Evolutionary conservation across 2,113 vertebrate species (phyloP), one percentile per base, ranked within the genome.

Genomic region (Thymallus thymallus): DNA sequence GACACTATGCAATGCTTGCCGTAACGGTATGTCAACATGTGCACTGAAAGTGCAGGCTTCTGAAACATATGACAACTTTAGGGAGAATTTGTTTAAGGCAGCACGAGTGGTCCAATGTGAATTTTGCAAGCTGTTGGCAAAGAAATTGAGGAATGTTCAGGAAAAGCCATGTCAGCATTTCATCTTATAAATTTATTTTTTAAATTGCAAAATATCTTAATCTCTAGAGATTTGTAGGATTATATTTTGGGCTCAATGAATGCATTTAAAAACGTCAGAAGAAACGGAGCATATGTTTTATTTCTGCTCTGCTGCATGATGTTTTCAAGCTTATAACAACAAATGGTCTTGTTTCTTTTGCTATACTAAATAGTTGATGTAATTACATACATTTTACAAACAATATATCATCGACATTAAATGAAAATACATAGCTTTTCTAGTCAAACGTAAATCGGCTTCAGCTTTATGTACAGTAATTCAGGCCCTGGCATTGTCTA

Each of bases 181-280:
- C 12, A 45, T 68, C 66, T 68, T 10, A 68, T 14, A 68, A 68
- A 20, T 68, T 45, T 45, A 68, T 45, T 35, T 68, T 68, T 68
- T 45, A 10, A 23, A 23, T 29, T 45, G 10, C n/a, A 24, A 67
- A 45, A 23, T 66, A 35, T 41, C 16, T 66, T 35, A 66, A 66
- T 30, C 64, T 66, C 64, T 18, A 20, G 14, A 66, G 64, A 18
- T 66, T 2, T 18, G 14, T 6, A 20, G 30, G 64, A 66, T 66
- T 66, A 66, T 66, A 18, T 66, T 30, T 65, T 13, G 63, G 63
- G 26, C 26, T 26, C 26, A 26, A 26, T 26, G 26, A 26, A 26
- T 26, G 26, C 26, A 26, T 26, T 26, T 26, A 1, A 26, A 26
- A 26, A 26, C 23, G 12, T 65, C 26, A 30, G 26, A 32, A 24